Base-by-base conservation (phyloP, 2,797 vertebrate species). In the Simalia tracyae region DNA sequence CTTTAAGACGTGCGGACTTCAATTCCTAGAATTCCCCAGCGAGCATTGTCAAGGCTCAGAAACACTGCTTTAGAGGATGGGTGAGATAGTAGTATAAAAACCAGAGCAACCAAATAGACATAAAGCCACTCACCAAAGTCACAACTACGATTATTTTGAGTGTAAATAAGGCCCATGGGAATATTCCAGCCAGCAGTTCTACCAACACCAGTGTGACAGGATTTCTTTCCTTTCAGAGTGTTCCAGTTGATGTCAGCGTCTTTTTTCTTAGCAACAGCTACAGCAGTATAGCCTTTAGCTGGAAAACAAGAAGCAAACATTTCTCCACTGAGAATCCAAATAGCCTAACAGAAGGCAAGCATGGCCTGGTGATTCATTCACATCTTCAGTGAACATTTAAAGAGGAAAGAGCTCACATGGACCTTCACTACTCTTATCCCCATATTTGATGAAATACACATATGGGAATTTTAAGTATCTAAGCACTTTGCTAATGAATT, bases 141-240 rank as follows among this genome's bases (percentile, higher is more conserved):
- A 93, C 98, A 99, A 92, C 97, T 94, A 0, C 31, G 0, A 0
- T 88, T 98, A 0, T 46, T 0, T 10, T 60, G 11, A 0, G 88
- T 87, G 93, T 97, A 91, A 90, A 99, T 95, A 14, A 92, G 93
- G 22, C 98, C 98, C 96, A 98, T 97, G 66, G 98, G 98, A 15
- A 99, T 93, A 93, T 98, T 98, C 98, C 98, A 99, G 88, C 99
- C 99, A 9, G 98, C 98, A 0, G 98, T 98, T 92, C 98, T 98
- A 68, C 94, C 97, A 0, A 98, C 0, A 0, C 96, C 98, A 0
- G 98, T 99, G 95, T 99, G 98, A 95, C 99, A 99, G 1, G 98
- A 98, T 92, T 87, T 98, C 94, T 90, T 98, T 9, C 95, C 97
- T 91, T 1, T 24, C 93, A 99, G 95, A 1, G 86, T 92, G 1